These are phyloP conservation scores for Archaeoteleia sp. DNA, from an alignment of 2,888 invertebrate species.

Conservation along the genomic window DNA sequence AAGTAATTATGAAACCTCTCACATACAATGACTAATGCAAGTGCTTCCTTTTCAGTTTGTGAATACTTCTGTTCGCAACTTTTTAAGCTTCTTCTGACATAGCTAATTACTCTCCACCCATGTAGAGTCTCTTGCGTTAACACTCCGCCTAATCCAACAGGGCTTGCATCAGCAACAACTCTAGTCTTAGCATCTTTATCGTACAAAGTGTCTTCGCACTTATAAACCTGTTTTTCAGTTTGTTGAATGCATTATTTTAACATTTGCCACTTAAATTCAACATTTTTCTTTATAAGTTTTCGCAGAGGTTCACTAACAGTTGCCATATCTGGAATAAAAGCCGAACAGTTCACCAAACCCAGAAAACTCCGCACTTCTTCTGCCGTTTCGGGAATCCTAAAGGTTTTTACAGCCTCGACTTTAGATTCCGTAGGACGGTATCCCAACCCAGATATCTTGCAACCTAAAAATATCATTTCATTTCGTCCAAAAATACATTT, in stretches of 20 bases:
- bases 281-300: slow-evolving; percentile 13
- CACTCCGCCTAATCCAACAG: slow-evolving; percentile 64
- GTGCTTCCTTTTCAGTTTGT: slow-evolving; percentile 57
- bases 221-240: slow-evolving; percentile 34
- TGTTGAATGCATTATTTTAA: slow-evolving; percentile 15
- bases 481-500: slow-evolving; percentile 37
- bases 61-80: slow-evolving; percentile 63
- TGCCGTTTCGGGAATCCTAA: slow-evolving; percentile 10
- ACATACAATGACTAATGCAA: slow-evolving; percentile 54
- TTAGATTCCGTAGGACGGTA: slow-evolving; percentile 31
- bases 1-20: slow-evolving; percentile 68
- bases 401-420: slow-evolving; percentile 15
- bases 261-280: slow-evolving; percentile 15
- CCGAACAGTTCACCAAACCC: slow-evolving; percentile 40
- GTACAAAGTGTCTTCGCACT: slow-evolving; percentile 58
- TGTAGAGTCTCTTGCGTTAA: slow-evolving; percentile 58
- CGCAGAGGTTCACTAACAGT: slow-evolving; percentile 57
- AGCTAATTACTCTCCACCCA: slow-evolving; percentile 65
- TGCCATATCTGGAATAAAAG: slow-evolving; percentile 60
- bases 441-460: slow-evolving; percentile 38
- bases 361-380: slow-evolving; percentile 31
- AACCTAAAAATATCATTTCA: slow-evolving; percentile 57
- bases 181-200: slow-evolving; percentile 59
- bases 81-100: slow-evolving; percentile 68
- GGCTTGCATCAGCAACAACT: slow-evolving; percentile 67